These are phyloP conservation scores for Petrocephalus sullivani DNA, from an alignment of 2,797 vertebrate genomes.

Conservation along the genomic window DNA sequence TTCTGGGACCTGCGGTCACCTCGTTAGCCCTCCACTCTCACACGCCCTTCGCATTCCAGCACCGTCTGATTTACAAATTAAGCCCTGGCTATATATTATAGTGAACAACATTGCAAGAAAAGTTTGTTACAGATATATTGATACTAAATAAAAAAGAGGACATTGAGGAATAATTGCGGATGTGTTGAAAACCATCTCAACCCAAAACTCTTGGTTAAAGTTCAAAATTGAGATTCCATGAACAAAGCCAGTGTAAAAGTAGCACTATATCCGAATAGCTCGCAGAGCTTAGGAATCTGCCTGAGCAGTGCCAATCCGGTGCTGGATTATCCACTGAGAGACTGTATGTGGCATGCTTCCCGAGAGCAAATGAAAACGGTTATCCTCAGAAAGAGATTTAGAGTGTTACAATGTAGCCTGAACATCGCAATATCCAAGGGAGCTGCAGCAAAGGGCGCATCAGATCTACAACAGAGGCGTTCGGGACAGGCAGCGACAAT, in stretches of 20 bases:
- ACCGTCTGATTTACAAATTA: neutral
- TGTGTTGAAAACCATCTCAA: neutral
- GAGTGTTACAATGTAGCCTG: neutral
- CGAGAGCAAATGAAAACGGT: neutral
- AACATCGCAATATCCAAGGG: slow-evolving; percentile 6
- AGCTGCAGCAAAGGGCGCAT: neutral
- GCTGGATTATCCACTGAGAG: neutral
- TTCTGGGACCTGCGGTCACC: neutral
- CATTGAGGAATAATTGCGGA: neutral
- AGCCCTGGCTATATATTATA: neutral
- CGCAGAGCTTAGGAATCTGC: neutral
- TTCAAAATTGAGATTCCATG: neutral
- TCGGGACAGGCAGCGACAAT: neutral
- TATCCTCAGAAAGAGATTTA: neutral
- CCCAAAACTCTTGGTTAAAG: neutral
- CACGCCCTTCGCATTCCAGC: neutral
- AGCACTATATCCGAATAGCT: neutral
- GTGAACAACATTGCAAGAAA: neutral
- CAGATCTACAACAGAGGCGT: neutral
- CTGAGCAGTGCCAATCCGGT: neutral
- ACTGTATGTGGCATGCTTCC: neutral
- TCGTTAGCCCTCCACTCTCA: neutral
- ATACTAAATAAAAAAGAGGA: neutral
- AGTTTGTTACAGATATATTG: neutral
- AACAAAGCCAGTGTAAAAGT: neutral